Conservation (phyloP, 1,140 invertebrate genomes). For the Drosophila setifemur region DNA sequence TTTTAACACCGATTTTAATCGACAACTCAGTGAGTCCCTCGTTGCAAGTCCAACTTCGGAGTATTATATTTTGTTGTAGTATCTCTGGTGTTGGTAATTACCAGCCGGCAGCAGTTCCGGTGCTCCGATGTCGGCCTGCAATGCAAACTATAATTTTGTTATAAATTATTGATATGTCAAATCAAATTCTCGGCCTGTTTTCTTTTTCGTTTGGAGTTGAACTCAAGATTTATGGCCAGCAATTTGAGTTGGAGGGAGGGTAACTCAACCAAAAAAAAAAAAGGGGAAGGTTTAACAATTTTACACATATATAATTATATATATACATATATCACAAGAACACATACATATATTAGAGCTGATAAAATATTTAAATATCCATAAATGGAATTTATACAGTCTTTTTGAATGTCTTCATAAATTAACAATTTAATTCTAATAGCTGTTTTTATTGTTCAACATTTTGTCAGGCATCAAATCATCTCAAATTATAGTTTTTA, state of each 20-base stretch:
- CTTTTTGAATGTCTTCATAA: too few relatives aligned
- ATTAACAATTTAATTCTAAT: too few relatives aligned
- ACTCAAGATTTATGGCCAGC: slow-evolving; percentile 56
- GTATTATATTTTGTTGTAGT: slow-evolving; percentile 44
- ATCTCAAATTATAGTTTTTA: too few relatives aligned
- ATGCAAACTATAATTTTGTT: slow-evolving; percentile 64
- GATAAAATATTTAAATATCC: too few relatives aligned
- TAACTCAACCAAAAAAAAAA: neutral
- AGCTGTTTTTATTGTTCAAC: too few relatives aligned
- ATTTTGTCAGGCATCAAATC: too few relatives aligned
- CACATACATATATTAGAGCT: too few relatives aligned
- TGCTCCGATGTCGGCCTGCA: slow-evolving; percentile 3
- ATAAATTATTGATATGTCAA: slow-evolving; percentile 78
- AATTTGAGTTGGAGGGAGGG: slow-evolving; percentile 34
- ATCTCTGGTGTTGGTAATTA: slow-evolving; percentile 61
- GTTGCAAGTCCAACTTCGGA: slow-evolving; percentile 22
- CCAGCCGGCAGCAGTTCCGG: slow-evolving; percentile 69
- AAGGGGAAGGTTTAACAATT: neutral
- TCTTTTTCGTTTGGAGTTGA: slow-evolving; percentile 21
- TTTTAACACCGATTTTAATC: slow-evolving; percentile 81
- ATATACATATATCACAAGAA: too few relatives aligned
- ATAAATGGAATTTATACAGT: too few relatives aligned
- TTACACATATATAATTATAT: too few relatives aligned
- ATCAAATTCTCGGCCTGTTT: slow-evolving; percentile 65
- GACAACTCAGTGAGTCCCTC: slow-evolving; percentile 59